Evolutionary conservation across 37 sponge, comb jelly and placozoan species (phyloP), one percentile per base, ranked within the genome.

Genomic region (Axinella damicornis): DNA sequence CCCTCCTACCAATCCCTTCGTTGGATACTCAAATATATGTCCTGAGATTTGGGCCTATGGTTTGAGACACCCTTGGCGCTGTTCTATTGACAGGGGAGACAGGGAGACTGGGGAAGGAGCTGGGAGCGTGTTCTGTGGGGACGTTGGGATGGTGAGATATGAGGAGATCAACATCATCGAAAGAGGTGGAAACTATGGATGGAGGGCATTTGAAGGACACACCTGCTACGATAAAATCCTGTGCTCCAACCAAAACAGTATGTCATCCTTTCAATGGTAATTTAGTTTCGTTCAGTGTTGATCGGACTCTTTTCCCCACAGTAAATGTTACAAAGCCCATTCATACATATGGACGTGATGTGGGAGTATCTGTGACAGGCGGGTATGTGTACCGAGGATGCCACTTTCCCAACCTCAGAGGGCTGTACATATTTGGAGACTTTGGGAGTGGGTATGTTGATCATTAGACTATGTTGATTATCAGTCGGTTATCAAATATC

Each of bases 31-130:
- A 30, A 74, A 53, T 55, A 78, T 17, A 6, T 59, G 53, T 30
- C 82, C 80, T 32, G 95, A 94, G 69, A 94, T 90, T 22, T 94
- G 73, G 54, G 95, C 95, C 19, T 94, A 94, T 41, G 95, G 95
- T 19, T 53, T 94, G n/a, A 80, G 95, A 17, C 90, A 94, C 41
- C 88, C 88, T 9, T 94, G 95, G 95, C 75, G 95, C 33, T 94
- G 95, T 65, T 87, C 88, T 40, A 32, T 87, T 30, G 95, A 94
- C 73, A 53, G 84, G 22, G 95, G 95, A 57, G 95, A 94, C 62
- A 19, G 30, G 16, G 80, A 64, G 31, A 87, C 78, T 40, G 85
- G 90, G 22, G 63, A 38, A 16, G 94, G 90, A 0, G 37, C 53
- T 12, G 95, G 95, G 20, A 57, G 95, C 27, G 79, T 94, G 0